These are phyloP conservation scores for Eriocheir sinensis DNA, from an alignment of 1,140 invertebrate genomes.

Conservation along the genomic window DNA sequence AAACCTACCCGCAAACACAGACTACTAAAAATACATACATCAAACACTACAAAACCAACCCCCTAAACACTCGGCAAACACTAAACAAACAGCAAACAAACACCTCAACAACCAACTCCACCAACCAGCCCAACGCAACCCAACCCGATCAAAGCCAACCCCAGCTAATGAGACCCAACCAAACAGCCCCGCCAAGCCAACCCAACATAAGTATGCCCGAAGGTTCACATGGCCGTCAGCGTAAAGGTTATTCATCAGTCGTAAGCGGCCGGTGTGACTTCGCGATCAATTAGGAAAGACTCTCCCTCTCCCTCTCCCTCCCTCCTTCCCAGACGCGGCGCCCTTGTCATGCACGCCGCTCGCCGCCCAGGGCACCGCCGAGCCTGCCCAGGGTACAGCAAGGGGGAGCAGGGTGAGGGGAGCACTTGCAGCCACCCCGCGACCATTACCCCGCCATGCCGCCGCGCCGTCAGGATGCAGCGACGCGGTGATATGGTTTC, in stretches of 20 bases:
- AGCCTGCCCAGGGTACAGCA: background rate
- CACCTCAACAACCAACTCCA: too few species aligned
- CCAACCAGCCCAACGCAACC: too few species aligned
- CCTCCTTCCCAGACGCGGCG: background rate
- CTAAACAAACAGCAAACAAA: too few species aligned
- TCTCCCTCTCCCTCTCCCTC: background rate
- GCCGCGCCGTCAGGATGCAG: too few species aligned
- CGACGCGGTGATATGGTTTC: too few species aligned
- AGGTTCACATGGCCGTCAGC: background rate
- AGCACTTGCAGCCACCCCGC: background rate
- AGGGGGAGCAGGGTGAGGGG: background rate
- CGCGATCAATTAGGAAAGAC: background rate
- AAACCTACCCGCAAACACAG: background rate
- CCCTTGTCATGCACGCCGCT: conserved; percentile 1
- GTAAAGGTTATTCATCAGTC: background rate
- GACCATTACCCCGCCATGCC: too few species aligned
- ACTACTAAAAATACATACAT: too few species aligned
- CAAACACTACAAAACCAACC: too few species aligned
- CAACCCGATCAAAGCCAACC: too few species aligned
- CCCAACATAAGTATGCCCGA: background rate
- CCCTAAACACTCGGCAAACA: too few species aligned
- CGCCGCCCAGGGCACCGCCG: background rate
- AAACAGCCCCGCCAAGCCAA: background rate
- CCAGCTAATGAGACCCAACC: too few species aligned
- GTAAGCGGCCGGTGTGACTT: background rate